Base-by-base conservation (phyloP, 2,888 invertebrate species). In the Heliothis peltigera region DNA sequence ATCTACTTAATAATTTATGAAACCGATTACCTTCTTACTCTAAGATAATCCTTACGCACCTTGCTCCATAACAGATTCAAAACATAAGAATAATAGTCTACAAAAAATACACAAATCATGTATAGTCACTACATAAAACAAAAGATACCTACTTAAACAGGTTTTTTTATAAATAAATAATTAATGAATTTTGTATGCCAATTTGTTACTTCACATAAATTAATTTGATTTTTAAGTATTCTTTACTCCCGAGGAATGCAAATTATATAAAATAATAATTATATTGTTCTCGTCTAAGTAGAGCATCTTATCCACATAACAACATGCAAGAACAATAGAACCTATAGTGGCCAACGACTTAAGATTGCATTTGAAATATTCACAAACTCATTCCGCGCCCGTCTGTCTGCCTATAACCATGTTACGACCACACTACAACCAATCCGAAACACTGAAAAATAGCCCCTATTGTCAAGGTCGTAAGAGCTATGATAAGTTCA, bases 281-380 rank as follows among this genome's bases (percentile, higher is more conserved):
- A 39, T 39, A 39, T 39, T 35, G 0, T 17, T 8, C 17, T 5
- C 15, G 0, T 8, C 19, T 17, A 57, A 85, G 86, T 89, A 87
- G 92, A 94, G 93, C 89, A 88, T 59, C 78, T 64, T 86, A 22
- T 76, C 4, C 66, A 58, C 63, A 64, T 39, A 57, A 46, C 46
- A 73, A 72, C 80, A 76, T 66, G 69, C 49, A 84, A 87, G 87
- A 93, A 94, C 94, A 94, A 94, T 94, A 89, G 92, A 71, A 87
- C 85, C 88, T 91, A 89, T 89, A 91, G 90, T 91, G 89, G 89
- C 80, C 92, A 92, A 89, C 88, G 89, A 85, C 85, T 87, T 83
- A 87, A 92, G 92, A 94, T 94, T 94, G 92, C 90, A 84, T 93
- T 91, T 94, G 89, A 94, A 94, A 94, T 94, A 94, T 94, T 92